A percentile compares a stretch with the other conserved stretches of the same genome.
These are phyloP conservation scores for Drosophila auraria DNA, from an alignment of 1,140 invertebrate genomes.

Conservation along the genomic window DNA sequence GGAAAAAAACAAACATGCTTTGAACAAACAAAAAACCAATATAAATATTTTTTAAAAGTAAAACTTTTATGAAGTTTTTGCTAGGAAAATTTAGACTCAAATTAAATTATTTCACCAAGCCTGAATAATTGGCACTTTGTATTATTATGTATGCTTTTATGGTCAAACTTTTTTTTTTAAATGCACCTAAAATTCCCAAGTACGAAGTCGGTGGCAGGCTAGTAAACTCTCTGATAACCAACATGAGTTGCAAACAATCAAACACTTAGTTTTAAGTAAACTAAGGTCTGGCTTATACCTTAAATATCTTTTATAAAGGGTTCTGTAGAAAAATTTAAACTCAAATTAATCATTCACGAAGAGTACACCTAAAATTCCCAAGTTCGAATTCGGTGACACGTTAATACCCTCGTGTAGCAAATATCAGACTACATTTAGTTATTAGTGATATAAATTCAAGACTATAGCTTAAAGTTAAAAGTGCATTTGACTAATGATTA, in stretches of 20 bases:
- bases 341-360: too few species aligned
- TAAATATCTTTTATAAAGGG: neutral
- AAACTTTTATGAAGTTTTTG: neutral
- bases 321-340: too few species aligned
- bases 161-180: neutral
- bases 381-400: too few species aligned
- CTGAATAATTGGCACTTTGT: neutral
- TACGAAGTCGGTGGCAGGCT: too few species aligned
- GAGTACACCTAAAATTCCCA: too few species aligned
- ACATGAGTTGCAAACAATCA: too few species aligned
- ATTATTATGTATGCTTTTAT: neutral
- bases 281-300: neutral
- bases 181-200: too few species aligned
- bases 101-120: too few species aligned
- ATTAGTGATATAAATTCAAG: neutral
- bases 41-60: neutral
- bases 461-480: neutral
- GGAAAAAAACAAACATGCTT: neutral
- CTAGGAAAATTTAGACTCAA: neutral
- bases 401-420: too few species aligned
- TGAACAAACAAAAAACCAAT: neutral
- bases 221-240: too few species aligned
- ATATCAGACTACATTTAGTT: too few species aligned
- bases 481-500: too few species aligned
- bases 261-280: neutral